Evolutionary conservation across 2,113 vertebrate species (phyloP), one percentile per base, ranked within the genome.

Genomic region (Anser cygnoides): DNA sequence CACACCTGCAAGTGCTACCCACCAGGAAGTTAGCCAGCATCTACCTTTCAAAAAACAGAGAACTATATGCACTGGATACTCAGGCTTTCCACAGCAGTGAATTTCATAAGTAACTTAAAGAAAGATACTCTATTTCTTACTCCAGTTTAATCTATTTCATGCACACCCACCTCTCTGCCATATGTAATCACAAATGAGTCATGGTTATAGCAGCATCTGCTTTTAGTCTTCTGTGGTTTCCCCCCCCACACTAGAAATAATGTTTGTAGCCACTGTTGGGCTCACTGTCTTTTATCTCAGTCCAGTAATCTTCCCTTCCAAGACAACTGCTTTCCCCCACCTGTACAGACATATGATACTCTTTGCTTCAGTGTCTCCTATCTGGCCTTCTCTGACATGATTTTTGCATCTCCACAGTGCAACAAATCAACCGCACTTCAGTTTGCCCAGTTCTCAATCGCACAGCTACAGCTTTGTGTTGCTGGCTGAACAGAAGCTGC

Each of bases 111-210:
- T 46, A 84, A 75, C 46, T 91, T 33, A 8, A 52, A 54, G 44
- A 81, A 83, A 93, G 22, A 94, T 49, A 74, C 8, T 89, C 21
- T 41, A 62, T 81, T 89, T 92, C 81, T 87, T 33, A 9, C 46
- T 91, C 81, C 54, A 91, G 57, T 94, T 87, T 94, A 62, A 91
- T 94, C 87, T 35, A 44, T 82, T 89, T 82, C 89, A 91, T 85
- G 76, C 41, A 95, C 94, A 87, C 93, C 93, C 93, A 94, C 91
- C 74, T 89, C 92, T 91, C 71, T 95, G 80, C 74, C 81, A 95
- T 95, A 96, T 89, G 89, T 75, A 94, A 84, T 91, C 90, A 92
- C 67, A 87, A 87, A 92, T 96, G 84, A 96, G 89, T 95, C 89
- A 92, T 43, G 76, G 57, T 78, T 93, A 67, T 49, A 96, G 78